These are phyloP conservation scores for Arion vulgaris DNA, from an alignment of 1,140 invertebrate genomes.

Conservation along the genomic window DNA sequence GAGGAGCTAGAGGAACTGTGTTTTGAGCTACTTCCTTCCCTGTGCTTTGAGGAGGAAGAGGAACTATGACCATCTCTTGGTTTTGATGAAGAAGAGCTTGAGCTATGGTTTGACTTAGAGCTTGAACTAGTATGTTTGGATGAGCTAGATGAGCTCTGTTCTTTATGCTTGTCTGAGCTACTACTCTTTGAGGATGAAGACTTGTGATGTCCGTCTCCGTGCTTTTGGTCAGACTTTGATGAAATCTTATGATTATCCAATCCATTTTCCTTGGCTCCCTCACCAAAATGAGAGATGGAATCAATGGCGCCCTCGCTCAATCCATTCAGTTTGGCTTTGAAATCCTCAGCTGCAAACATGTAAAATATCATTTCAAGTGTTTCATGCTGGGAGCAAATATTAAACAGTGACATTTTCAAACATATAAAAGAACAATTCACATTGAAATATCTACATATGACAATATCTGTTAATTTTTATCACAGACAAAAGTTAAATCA, in stretches of 20 bases:
- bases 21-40: constrained; percentile 38
- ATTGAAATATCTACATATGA: background rate
- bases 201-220: constrained; percentile 17
- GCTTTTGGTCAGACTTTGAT: constrained; percentile 4
- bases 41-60: constrained; percentile 45
- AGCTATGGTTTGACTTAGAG: constrained; percentile 43
- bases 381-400: constrained; percentile 8
- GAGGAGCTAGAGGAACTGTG: constrained; percentile 25
- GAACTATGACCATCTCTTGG: constrained; percentile 40
- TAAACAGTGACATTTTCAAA: background rate
- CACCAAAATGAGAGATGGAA: constrained; percentile 19
- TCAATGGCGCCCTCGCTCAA: constrained; percentile 25
- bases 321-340: constrained; percentile 37
- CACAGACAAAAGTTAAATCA: too few relatives aligned
- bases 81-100: constrained; percentile 40
- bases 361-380: background rate
- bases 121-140: constrained; percentile 36
- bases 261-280: constrained; percentile 28
- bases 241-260: constrained; percentile 23
- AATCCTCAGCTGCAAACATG: constrained; percentile 4
- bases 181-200: constrained; percentile 34
- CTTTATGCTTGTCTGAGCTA: constrained; percentile 47
- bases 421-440: too few relatives aligned
- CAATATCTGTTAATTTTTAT: too few relatives aligned
- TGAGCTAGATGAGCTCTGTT: constrained; percentile 40